A percentile compares a stretch with the other conserved stretches of the same genome.
Conservation (phyloP, 2,797 vertebrate species). For the Amniataba percoides region DNA sequence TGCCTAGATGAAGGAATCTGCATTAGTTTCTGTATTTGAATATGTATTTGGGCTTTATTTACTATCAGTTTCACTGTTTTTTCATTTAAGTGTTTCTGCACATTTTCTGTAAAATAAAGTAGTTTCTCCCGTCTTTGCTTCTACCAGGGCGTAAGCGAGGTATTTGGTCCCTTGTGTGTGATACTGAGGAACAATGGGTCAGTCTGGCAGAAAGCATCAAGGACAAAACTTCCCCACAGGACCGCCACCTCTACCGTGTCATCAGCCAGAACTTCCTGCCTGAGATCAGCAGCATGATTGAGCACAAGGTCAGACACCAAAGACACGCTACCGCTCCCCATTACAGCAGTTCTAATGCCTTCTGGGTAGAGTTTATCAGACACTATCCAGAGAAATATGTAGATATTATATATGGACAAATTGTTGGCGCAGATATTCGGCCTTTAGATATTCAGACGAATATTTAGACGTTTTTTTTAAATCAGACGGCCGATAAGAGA, state of each 20-base stretch:
- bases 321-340: neutral
- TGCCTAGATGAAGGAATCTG: neutral
- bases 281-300: slow-evolving; percentile 98
- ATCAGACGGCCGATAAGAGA: no score
- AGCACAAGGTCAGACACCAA: slow-evolving; percentile 91
- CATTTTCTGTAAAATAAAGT: neutral
- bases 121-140: neutral
- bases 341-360: slow-evolving; percentile 10
- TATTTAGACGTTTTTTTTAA: no score
- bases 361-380: slow-evolving; percentile 1
- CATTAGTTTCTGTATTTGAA: no score
- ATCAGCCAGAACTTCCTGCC: slow-evolving; percentile 98
- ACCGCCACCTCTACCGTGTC: slow-evolving; percentile 95
- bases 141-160: slow-evolving; percentile 77
- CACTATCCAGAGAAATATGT: neutral
- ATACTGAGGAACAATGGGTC: slow-evolving; percentile 95
- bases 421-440: no score
- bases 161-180: slow-evolving; percentile 94
- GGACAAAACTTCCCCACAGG: slow-evolving; percentile 92
- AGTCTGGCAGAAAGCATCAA: slow-evolving; percentile 94
- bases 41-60: neutral
- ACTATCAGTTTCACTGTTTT: neutral
- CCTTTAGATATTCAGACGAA: no score
- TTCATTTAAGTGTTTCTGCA: neutral
- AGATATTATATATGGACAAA: no score